These are phyloP conservation scores for Mactra quadrangularis DNA, from an alignment of 1,140 invertebrate genomes.

Conservation along the genomic window DNA sequence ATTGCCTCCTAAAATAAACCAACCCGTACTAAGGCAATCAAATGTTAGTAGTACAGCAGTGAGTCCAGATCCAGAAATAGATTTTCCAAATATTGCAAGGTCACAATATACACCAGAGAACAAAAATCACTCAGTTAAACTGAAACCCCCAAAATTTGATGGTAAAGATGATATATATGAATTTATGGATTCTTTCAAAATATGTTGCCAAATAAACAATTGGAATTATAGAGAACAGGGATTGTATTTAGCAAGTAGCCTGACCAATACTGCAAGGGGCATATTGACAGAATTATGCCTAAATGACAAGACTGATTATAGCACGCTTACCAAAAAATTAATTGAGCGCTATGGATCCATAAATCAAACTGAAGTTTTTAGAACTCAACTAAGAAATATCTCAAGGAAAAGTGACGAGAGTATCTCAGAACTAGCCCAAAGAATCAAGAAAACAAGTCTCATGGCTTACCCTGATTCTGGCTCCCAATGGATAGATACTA, in stretches of 20 bases:
- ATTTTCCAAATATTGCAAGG: background rate
- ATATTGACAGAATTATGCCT: background rate
- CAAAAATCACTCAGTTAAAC: background rate
- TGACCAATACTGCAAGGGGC: background rate
- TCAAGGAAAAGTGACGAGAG: background rate
- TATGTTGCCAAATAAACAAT: constrained; percentile 18
- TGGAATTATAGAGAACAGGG: background rate
- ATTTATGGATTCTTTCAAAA: background rate
- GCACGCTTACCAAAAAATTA: background rate
- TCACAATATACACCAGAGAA: background rate
- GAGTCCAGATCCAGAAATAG: constrained; percentile 1
- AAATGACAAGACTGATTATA: background rate
- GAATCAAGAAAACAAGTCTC: constrained; percentile 8
- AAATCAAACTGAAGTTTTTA: constrained; percentile 10
- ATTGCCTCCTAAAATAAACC: too few species aligned
- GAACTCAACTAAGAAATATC: background rate
- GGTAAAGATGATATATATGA: constrained; percentile 30
- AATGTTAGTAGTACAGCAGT: background rate
- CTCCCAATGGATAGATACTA: background rate
- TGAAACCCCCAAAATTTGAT: constrained; percentile 32
- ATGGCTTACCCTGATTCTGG: constrained; percentile 28
- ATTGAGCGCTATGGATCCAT: constrained; percentile 10
- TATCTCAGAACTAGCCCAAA: constrained; percentile 12
- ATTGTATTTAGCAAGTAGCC: constrained; percentile 6
- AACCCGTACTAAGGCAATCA: too few species aligned